Percentiles rank a stretch among this genome's conserved stretches.
These are phyloP conservation scores for Apteryx mantelli DNA, from an alignment of 2,113 vertebrate genomes.

Conservation along the genomic window DNA sequence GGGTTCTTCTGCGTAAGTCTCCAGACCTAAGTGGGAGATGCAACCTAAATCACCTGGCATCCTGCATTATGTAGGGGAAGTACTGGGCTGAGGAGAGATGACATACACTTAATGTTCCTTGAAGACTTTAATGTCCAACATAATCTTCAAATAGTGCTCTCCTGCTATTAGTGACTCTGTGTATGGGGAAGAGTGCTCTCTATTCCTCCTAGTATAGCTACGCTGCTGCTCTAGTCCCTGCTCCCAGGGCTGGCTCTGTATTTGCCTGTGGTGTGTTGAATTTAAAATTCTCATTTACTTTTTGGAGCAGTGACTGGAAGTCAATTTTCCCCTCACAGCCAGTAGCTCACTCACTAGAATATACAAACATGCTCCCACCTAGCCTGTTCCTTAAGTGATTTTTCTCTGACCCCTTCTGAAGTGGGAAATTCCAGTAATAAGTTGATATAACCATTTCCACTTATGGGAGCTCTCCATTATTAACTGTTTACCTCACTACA, in stretches of 20 bases:
- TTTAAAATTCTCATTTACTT: not conserved
- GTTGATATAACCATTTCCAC: not conserved
- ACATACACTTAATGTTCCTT: not conserved
- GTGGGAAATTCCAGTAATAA: not conserved
- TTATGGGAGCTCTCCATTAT: not conserved
- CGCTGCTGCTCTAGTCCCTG: not conserved
- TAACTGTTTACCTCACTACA: not conserved
- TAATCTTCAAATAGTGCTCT: not conserved
- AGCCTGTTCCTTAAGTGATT: not conserved
- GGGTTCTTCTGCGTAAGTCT: not conserved
- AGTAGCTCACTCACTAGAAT: not conserved
- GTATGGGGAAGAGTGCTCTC: not conserved
- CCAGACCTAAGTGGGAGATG: not conserved
- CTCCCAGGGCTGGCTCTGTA: not conserved
- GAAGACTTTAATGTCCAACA: not conserved
- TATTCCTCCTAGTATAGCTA: not conserved
- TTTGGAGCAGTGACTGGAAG: not conserved
- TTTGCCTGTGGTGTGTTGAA: not conserved
- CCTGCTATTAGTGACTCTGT: not conserved
- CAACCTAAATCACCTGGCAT: not conserved
- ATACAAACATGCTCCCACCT: not conserved
- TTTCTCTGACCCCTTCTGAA: not conserved
- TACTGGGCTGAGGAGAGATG: not conserved
- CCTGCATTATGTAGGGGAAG: fast-evolving
- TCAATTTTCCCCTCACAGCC: not conserved